These are phyloP conservation scores for Orius insidiosus DNA, from an alignment of 1,140 invertebrate species.

Conservation along the genomic window DNA sequence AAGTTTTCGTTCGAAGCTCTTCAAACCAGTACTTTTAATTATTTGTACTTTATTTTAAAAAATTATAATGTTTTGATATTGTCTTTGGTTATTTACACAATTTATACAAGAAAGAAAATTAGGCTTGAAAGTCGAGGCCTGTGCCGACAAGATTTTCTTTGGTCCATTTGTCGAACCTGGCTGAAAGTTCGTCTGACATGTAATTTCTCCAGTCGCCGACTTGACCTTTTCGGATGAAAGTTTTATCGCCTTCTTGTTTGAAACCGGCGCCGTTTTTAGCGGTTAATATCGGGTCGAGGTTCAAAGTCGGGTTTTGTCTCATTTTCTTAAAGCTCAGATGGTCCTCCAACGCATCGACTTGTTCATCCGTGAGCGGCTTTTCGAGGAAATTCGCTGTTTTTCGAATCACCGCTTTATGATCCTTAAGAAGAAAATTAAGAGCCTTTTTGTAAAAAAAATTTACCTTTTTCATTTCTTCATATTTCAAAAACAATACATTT, in stretches of 20 bases:
- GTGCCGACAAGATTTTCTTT: conserved; percentile 30
- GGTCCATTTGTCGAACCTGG: conserved; percentile 60
- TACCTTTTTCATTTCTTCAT: conserved; percentile 65
- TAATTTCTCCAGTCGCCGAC: conserved; percentile 72
- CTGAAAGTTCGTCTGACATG: conserved; percentile 49
- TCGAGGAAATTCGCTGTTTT: conserved; percentile 56
- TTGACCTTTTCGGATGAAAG: conserved; percentile 63
- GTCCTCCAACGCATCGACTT: conserved; percentile 44
- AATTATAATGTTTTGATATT: too few species aligned
- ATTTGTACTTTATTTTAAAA: too few species aligned
- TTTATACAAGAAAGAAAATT: too few species aligned
- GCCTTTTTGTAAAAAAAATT: too few species aligned
- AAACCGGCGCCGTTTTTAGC: conserved; percentile 30
- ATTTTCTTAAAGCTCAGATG: conserved; percentile 48
- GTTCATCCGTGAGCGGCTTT: conserved; percentile 42
- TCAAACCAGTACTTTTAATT: too few species aligned
- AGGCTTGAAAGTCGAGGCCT: conserved; percentile 16
- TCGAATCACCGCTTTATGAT: conserved; percentile 43
- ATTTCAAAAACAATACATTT: conserved; percentile 65
- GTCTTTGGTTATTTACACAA: too few species aligned
- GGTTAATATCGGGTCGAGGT: conserved; percentile 34
- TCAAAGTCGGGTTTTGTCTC: conserved; percentile 61
- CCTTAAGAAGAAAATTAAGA: conserved; percentile 23
- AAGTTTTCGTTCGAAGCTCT: too few species aligned
- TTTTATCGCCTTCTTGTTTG: conserved; percentile 30